Evolutionary conservation across 1,140 invertebrate species (phyloP).

Genomic region (Drosophila takahashii): DNA sequence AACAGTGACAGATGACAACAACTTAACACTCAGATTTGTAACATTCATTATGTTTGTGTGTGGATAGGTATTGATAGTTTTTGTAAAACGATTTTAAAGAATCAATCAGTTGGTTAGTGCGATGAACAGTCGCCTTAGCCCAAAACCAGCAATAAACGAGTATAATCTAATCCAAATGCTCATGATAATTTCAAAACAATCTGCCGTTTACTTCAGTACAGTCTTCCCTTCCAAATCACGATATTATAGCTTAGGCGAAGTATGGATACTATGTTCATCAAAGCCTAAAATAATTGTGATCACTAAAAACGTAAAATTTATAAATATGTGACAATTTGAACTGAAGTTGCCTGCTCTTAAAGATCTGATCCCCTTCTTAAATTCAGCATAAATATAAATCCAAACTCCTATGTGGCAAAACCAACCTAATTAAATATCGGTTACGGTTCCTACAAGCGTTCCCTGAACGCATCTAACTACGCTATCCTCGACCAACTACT

Average conservation of each 20-base stretch:
- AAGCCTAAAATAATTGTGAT: conserved; percentile 35
- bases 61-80: conserved; percentile 2
- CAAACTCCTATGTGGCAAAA: conserved; percentile 7
- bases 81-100: conserved; percentile 6
- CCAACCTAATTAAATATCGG: conserved; percentile 43
- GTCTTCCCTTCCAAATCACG: conserved; percentile 35
- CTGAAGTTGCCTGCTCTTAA: conserved; percentile 46
- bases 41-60: conserved; percentile 34
- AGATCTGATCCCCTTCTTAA: conserved; percentile 9
- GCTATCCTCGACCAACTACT: conserved; percentile 17
- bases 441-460: conserved; percentile 47
- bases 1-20: conserved; percentile 68
- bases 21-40: conserved; percentile 68
- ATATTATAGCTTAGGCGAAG: conserved; percentile 9
- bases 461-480: conserved; percentile 51
- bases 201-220: conserved; percentile 20
- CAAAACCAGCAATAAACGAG: conserved; percentile 19
- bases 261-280: conserved; percentile 12
- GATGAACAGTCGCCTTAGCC: conserved; percentile 5
- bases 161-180: conserved; percentile 18
- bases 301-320: conserved; percentile 41
- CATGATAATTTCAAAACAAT: conserved; percentile 20
- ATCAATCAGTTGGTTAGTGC: background rate
- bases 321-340: conserved; percentile 60
- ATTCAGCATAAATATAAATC: conserved; percentile 23